Conservation (phyloP, 2,113 vertebrate species). For the Cottus gobio region DNA sequence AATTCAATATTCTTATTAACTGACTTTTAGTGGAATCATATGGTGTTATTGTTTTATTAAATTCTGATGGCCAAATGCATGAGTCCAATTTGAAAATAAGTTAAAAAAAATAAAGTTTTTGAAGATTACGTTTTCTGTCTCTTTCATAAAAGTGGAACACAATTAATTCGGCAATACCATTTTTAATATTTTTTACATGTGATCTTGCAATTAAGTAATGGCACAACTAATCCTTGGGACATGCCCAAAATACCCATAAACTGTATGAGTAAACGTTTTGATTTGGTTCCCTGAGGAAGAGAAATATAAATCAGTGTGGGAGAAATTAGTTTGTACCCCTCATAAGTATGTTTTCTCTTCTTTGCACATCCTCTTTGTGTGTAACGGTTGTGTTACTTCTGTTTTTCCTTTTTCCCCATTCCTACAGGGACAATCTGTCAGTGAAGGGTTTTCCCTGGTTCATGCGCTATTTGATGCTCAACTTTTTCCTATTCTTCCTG, state of each 20-base stretch:
- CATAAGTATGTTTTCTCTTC: background rate
- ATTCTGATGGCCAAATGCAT: background rate
- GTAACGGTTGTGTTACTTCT: background rate
- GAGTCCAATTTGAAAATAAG: background rate
- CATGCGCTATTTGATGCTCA: conserved; percentile 86
- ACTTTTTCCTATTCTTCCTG: conserved; percentile 88
- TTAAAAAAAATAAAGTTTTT: background rate
- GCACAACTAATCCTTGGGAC: background rate
- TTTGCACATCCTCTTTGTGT: background rate
- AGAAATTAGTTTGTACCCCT: background rate
- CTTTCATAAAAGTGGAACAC: background rate
- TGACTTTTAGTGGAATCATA: conserved; percentile 5
- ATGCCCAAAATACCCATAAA: background rate
- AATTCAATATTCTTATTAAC: conserved; percentile 17
- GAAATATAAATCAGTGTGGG: background rate
- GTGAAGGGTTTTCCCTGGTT: conserved; percentile 89
- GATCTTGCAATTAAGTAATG: background rate
- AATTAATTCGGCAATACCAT: background rate
- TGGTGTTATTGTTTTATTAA: background rate
- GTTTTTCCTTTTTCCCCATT: background rate
- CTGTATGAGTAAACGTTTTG: background rate
- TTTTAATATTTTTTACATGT: background rate
- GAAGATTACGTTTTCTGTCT: background rate
- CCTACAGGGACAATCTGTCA: conserved; percentile 91
- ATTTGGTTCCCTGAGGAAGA: background rate